phyloP scores from a whole-genome alignment of 2,113 vertebrate genomes.

The Diadophis punctatus region DNA sequence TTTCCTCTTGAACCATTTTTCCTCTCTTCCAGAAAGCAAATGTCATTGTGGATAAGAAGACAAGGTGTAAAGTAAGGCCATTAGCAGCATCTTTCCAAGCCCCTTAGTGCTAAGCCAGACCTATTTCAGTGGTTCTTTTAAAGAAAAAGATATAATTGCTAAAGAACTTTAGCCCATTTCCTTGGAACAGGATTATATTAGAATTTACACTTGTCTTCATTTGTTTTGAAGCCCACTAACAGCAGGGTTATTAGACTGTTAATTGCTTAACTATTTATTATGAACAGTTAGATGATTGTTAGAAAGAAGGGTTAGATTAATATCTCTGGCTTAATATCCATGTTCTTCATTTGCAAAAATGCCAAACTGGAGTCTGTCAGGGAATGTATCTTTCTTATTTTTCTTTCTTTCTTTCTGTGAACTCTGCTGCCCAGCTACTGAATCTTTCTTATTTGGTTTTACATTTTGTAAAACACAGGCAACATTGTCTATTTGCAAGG shows the following conservation, averaged over 20 bases:
- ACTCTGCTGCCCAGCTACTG: constrained; percentile 24
- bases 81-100: background rate
- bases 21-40: background rate
- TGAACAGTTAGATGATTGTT: constrained; percentile 5
- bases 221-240: background rate
- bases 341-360: background rate
- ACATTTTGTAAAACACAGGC: constrained; percentile 42
- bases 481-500: constrained; percentile 41
- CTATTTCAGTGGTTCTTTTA: background rate
- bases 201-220: background rate
- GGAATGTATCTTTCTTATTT: constrained; percentile 12
- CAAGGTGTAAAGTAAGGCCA: background rate
- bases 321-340: background rate
- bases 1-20: background rate
- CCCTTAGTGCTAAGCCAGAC: background rate
- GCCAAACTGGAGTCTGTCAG: background rate
- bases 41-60: background rate
- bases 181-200: background rate
- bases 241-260: background rate
- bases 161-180: background rate
- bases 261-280: background rate
- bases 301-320: background rate
- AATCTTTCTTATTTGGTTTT: constrained; percentile 25
- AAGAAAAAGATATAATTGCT: background rate
- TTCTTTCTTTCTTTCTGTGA: background rate